A percentile compares a stretch with the other conserved stretches of the same genome.
Evolutionary conservation across 2,113 vertebrate genomes (phyloP).

Genomic region (Megalops atlanticus): DNA sequence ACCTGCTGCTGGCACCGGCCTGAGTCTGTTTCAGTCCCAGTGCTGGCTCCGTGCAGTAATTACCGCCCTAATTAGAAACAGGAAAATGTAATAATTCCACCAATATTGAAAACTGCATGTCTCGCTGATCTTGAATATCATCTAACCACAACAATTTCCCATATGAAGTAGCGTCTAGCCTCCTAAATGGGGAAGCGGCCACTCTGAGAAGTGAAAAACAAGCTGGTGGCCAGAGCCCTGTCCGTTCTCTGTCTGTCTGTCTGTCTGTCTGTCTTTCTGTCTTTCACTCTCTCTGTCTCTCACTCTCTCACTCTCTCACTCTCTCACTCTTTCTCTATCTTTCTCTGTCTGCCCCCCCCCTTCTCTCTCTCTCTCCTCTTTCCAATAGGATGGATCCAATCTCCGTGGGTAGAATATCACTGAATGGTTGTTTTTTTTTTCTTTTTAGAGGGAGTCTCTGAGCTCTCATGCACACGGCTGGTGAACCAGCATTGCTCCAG

Average conservation of each 20-base stretch:
- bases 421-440: background rate
- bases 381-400: too few relatives aligned
- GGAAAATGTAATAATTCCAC: slow-evolving; percentile 52
- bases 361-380: too few relatives aligned
- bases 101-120: slow-evolving; percentile 40
- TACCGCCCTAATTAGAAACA: slow-evolving; percentile 58
- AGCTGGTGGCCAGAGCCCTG: background rate
- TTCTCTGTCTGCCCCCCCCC: background rate
- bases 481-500: too few relatives aligned
- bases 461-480: too few relatives aligned
- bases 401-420: too few relatives aligned
- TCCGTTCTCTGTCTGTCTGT: background rate
- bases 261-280: background rate
- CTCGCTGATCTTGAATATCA: slow-evolving; percentile 54
- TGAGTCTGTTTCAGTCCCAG: slow-evolving; percentile 19
- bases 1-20: background rate
- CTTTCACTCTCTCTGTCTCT: background rate
- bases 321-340: background rate
- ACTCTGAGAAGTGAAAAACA: slow-evolving; percentile 10
- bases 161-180: slow-evolving; percentile 74
- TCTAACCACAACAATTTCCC: slow-evolving; percentile 56
- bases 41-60: slow-evolving; percentile 48
- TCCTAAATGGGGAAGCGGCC: slow-evolving; percentile 56
- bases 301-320: background rate
- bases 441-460: background rate